Evolutionary conservation across 2,113 vertebrate genomes (phyloP), one percentile per base, ranked within the genome.

Genomic region (Ardeotis arabs): DNA sequence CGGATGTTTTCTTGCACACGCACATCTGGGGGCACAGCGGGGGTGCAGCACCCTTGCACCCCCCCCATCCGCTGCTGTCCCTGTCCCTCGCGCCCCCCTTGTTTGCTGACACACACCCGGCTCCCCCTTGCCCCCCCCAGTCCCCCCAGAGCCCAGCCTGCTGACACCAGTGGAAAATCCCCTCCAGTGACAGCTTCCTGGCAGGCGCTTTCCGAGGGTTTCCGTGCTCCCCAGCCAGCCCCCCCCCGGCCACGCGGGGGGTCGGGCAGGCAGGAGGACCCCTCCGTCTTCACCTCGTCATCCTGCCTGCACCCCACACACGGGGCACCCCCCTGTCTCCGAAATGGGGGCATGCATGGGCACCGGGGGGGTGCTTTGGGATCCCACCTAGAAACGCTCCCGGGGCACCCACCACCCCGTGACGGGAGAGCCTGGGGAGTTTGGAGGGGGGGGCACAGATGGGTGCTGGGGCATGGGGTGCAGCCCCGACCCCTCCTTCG

Each of bases 131-230:
- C 47, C 47, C 59, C 59, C 33, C 2, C 12, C n/a, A 55, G 58
- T 10, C 52, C 72, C 68, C 82, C 52, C 62, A 3, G n/a, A 55
- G 76, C 84, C 74, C 14, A 17, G 58, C 89, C 74, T 94, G 95
- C 93, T 96, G 95, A 96, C 93, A 96, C 87, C 93, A 86, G 75
- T 95, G 95, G 95, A 96, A 95, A 96, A 96, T 96, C 93, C 95
- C 95, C 95, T 95, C 90, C 93, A 93, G 95, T 95, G 95, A 89
- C 90, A 84, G 95, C 93, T 95, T 93, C 88, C 93, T 93, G 93
- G 95, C 95, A 89, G 95, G 67, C 84, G 47, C 80, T 85, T 33
- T 33, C 84, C 52, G 3, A 95, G 93, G 95, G 93, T 93, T 95
- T 93, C 95, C 93, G 81, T 89, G 93, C 44, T 93, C 93, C 84